A percentile compares a stretch with the other conserved stretches of the same genome.
These are phyloP conservation scores for Acanthurus leucopareius DNA, from an alignment of 2,797 vertebrate species.

Conservation along the genomic window DNA sequence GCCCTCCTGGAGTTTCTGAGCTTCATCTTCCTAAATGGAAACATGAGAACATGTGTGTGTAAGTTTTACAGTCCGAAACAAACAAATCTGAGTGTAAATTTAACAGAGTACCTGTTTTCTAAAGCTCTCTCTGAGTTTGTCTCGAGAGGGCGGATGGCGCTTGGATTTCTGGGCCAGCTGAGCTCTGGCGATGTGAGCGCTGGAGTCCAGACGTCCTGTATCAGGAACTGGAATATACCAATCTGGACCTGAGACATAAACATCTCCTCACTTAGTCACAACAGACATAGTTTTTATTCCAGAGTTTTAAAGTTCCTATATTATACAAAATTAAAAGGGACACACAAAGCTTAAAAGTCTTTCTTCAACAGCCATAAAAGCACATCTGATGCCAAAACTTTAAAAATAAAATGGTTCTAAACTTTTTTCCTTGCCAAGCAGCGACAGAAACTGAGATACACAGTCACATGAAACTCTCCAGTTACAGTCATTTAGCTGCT, in stretches of 20 bases:
- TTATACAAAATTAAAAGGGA: too few species aligned
- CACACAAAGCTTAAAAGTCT: too few species aligned
- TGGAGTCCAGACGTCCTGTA: slow-evolving; percentile 91
- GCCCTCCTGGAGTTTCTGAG: slow-evolving; percentile 77
- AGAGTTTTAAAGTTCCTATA: too few species aligned
- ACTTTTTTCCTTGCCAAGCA: background rate
- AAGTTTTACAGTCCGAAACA: background rate
- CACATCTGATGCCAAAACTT: background rate
- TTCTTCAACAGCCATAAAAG: too few species aligned
- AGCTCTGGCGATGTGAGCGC: slow-evolving; percentile 91
- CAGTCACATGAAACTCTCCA: background rate
- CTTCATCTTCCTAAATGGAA: slow-evolving; percentile 58
- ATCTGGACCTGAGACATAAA: slow-evolving; percentile 78
- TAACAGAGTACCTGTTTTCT: slow-evolving; percentile 75
- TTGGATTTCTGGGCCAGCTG: slow-evolving; percentile 93
- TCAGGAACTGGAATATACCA: slow-evolving; percentile 88
- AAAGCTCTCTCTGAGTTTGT: slow-evolving; percentile 90
- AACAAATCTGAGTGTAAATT: too few species aligned
- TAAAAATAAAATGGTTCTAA: background rate
- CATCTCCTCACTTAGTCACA: slow-evolving; percentile 3
- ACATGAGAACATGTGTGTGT: background rate
- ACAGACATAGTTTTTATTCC: background rate
- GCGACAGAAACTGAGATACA: background rate
- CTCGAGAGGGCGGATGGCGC: slow-evolving; percentile 91
- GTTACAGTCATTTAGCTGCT: background rate